These are phyloP conservation scores for Margarornis squamiger DNA, from an alignment of 2,797 vertebrate genomes.

Conservation along the genomic window DNA sequence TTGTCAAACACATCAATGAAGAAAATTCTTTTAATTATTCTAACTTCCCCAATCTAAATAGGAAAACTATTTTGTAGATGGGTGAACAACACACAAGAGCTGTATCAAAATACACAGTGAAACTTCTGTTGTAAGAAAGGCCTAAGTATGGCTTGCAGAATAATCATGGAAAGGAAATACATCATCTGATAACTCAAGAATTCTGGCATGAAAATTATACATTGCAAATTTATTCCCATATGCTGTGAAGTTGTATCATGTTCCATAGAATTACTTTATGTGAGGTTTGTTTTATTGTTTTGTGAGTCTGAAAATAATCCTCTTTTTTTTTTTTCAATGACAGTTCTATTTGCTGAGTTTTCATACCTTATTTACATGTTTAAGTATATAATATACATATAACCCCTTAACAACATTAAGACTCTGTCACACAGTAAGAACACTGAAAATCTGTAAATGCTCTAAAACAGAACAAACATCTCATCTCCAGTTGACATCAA, in stretches of 20 bases:
- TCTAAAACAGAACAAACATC: not conserved
- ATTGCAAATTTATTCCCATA: conserved; percentile 49
- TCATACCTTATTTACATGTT: not conserved
- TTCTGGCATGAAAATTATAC: conserved; percentile 53
- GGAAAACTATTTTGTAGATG: not conserved
- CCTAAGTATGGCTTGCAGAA: conserved; percentile 39
- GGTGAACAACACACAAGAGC: conserved; percentile 11
- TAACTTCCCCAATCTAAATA: not conserved
- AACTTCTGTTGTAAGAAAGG: conserved; percentile 28
- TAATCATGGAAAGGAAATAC: conserved; percentile 59
- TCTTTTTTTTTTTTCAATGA: not conserved
- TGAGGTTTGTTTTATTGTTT: not conserved
- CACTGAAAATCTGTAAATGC: not conserved
- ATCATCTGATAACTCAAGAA: conserved; percentile 67
- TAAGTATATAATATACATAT: not conserved
- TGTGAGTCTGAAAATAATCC: not conserved
- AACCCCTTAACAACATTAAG: not conserved
- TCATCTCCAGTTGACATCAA: not conserved
- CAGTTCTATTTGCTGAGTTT: not conserved
- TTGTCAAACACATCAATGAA: conserved; percentile 9
- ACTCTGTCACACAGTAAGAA: not conserved
- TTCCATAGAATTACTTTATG: conserved; percentile 36
- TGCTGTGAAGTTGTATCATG: conserved; percentile 24
- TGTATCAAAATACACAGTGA: conserved; percentile 28
- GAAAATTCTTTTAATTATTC: not conserved